phyloP scores from a whole-genome alignment of 2,888 invertebrate genomes.

The Invenusta paracnida region DNA sequence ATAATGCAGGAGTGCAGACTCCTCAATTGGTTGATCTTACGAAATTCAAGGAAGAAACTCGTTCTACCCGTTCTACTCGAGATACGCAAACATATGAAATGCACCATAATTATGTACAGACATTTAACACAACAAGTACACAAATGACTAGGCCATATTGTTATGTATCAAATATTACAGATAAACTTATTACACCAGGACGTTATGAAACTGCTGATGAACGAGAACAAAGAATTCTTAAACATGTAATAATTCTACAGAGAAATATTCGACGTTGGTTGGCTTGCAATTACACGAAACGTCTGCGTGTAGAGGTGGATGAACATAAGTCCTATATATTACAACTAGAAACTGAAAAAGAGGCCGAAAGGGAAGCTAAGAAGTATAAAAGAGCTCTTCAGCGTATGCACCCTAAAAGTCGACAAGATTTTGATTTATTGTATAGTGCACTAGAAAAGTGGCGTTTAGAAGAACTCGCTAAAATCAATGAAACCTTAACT shows the following conservation, averaged over 20 bases:
- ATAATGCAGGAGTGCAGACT: conserved; percentile 80
- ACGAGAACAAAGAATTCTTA: conserved; percentile 50
- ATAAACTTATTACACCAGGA: conserved; percentile 56
- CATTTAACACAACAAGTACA: conserved; percentile 57
- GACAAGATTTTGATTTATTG: conserved; percentile 60
- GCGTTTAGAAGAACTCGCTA: conserved; percentile 57
- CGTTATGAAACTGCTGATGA: conserved; percentile 59
- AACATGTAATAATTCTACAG: conserved; percentile 57
- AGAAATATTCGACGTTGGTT: conserved; percentile 60
- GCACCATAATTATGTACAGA: conserved; percentile 55
- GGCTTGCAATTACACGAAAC: conserved; percentile 56
- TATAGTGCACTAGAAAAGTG: conserved; percentile 52
- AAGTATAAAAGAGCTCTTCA: conserved; percentile 57
- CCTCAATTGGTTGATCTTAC: conserved; percentile 48
- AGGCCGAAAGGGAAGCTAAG: conserved; percentile 56
- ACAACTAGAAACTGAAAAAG: neutral
- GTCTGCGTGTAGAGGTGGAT: conserved; percentile 48
- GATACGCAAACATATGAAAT: conserved; percentile 60
- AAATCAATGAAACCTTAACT: conserved; percentile 53
- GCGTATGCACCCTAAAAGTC: conserved; percentile 59
- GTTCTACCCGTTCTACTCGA: conserved; percentile 51
- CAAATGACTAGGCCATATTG: conserved; percentile 61
- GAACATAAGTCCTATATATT: neutral
- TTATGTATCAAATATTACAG: conserved; percentile 54
- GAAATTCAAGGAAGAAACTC: neutral